Percentiles rank a stretch among this genome's conserved stretches.
Conservation (phyloP, 2,113 vertebrate species). For the Carassius gibelio region DNA sequence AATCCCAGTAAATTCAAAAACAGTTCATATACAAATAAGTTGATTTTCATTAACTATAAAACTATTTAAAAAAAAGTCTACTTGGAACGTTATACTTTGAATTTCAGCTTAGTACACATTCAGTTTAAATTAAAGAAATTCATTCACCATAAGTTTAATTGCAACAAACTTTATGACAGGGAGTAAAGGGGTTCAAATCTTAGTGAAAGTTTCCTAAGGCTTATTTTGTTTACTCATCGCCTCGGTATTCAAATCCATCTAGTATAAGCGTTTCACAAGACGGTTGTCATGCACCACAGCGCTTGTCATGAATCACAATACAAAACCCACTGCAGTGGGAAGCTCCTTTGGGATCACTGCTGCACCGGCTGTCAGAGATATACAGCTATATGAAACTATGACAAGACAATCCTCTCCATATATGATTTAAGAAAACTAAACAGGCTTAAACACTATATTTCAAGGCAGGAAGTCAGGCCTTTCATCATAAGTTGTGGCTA, state of each 20-base stretch:
- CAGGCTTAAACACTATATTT: not conserved
- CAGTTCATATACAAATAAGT: not conserved
- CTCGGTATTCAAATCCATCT: constrained; percentile 4
- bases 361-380: constrained; percentile 58
- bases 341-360: constrained; percentile 60
- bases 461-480: not conserved
- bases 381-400: constrained; percentile 28
- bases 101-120: not conserved
- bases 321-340: constrained; percentile 68
- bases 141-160: not conserved
- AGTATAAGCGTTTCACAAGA: constrained; percentile 23
- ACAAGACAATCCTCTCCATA: not conserved
- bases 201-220: not conserved
- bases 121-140: not conserved
- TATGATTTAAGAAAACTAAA: not conserved
- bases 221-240: constrained; percentile 17
- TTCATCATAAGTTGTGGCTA: not conserved
- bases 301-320: constrained; percentile 68
- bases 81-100: not conserved
- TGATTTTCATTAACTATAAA: not conserved
- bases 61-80: not conserved
- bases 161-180: not conserved
- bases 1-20: not conserved
- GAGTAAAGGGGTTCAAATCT: not conserved
- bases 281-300: constrained; percentile 51